Evolutionary conservation across 92 coral and sea anemone genomes (phyloP), one percentile per base, ranked within the genome.

Genomic region (Phenganax stokvisi): DNA sequence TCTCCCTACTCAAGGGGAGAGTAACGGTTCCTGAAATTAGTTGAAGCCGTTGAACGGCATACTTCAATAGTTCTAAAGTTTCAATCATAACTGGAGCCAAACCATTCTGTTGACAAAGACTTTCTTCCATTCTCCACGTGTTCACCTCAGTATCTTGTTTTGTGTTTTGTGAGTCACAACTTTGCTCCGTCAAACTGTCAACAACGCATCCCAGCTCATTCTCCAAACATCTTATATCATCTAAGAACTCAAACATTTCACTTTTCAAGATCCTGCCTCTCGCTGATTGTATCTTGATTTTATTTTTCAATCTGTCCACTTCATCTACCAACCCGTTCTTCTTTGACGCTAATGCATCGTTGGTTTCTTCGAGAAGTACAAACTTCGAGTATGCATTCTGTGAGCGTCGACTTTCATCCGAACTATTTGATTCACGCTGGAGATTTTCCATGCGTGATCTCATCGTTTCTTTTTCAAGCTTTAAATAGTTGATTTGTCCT

Each of bases 181-280:
- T 37, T 8, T 56, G 63, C n/a, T 75, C 64, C 59, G 60, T 13
- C 29, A 96, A 81, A 58, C 88, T 86, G 76, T 90, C 98, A n/a
- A 92, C 90, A 10, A 86, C 82, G 44, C 79, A 78, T 51, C 81
- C 75, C 0, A 96, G 85, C 17, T 96, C 96, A 73, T 89, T 91
- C 77, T 96, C 97, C 54, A 92, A 74, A 54, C 80, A 89, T 56
- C 92, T 81, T 29, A 96, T 88, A 63, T 89, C 92, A 57, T 87
- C 86, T 91, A 87, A 83, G 29, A 92, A 83, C 11, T 89, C 91
- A n/a, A 92, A 82, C 52, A 92, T 81, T 66, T 96, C 99, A 20
- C 83, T 60, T 63, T 63, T 63, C 12, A 79, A 79, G 52, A 79
- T 63, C 37, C 83, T 63, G 31, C 74, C 65, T 28, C 60, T 12